phyloP scores from a whole-genome alignment of 2,888 invertebrate genomes.

The Lacanobia wlatinum region DNA sequence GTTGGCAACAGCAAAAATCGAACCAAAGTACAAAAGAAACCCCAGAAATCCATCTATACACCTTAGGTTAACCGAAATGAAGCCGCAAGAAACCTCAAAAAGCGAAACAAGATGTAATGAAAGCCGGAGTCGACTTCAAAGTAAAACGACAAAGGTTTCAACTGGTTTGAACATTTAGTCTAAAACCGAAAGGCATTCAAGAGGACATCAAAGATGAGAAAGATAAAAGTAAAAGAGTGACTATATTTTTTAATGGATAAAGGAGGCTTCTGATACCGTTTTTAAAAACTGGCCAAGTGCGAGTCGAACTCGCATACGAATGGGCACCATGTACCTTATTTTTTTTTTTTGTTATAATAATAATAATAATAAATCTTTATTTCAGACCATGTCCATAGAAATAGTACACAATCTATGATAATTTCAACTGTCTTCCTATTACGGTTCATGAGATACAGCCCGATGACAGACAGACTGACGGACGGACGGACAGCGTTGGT shows the following conservation, averaged over 20 bases:
- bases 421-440: too few relatives aligned
- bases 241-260: neutral
- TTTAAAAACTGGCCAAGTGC: too few relatives aligned
- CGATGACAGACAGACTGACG: too few relatives aligned
- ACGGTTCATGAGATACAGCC: too few relatives aligned
- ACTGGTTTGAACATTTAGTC: neutral
- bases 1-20: neutral
- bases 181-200: slow-evolving; percentile 2
- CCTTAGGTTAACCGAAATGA: neutral
- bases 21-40: neutral
- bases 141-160: neutral
- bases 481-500: too few relatives aligned
- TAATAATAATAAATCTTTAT: too few relatives aligned
- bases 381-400: too few relatives aligned
- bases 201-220: slow-evolving; percentile 17
- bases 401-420: too few relatives aligned
- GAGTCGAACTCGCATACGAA: too few relatives aligned
- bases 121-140: slow-evolving; percentile 5
- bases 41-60: slow-evolving; percentile 1
- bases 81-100: slow-evolving; percentile 3
- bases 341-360: too few relatives aligned
- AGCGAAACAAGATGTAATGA: slow-evolving; percentile 10
- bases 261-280: neutral
- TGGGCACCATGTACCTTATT: too few relatives aligned
- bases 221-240: neutral